Conservation (phyloP, 2,888 invertebrate genomes). For the Seladonia tumulorum region DNA sequence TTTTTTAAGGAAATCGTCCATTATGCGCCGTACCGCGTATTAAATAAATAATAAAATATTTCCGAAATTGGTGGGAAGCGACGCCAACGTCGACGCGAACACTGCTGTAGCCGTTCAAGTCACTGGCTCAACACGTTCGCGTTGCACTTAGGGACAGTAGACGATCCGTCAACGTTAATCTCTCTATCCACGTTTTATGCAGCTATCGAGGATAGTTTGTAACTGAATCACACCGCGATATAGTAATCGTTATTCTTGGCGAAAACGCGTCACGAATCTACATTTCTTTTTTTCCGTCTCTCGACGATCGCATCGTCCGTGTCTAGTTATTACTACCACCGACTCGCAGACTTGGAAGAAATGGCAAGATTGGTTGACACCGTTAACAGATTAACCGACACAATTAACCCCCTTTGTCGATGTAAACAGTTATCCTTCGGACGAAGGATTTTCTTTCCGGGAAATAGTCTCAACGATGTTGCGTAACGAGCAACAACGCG, state of each 20-base stretch:
- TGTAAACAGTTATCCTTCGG: neutral
- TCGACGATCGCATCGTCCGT: neutral
- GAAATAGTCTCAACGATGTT: neutral
- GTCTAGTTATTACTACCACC: neutral
- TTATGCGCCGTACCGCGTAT: too few species aligned
- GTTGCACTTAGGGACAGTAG: neutral
- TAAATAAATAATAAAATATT: too few species aligned
- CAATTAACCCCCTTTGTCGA: slow-evolving; percentile 45
- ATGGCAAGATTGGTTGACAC: slow-evolving; percentile 30
- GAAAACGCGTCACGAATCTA: neutral
- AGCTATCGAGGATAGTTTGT: neutral
- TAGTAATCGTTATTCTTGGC: neutral
- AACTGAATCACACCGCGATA: neutral
- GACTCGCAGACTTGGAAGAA: neutral
- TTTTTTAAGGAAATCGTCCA: too few species aligned
- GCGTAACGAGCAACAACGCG: neutral
- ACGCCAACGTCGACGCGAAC: neutral
- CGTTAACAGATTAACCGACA: slow-evolving; percentile 46
- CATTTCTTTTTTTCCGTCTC: slow-evolving; percentile 8
- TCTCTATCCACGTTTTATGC: neutral
- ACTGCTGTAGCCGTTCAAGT: neutral
- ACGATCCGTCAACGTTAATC: too few species aligned
- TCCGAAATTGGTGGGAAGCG: neutral
- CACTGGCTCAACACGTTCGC: neutral
- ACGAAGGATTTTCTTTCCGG: neutral